Evolutionary conservation across 2,113 vertebrate species (phyloP), one percentile per base, ranked within the genome.

Genomic region (Dunckerocampus dactyliophorus): DNA sequence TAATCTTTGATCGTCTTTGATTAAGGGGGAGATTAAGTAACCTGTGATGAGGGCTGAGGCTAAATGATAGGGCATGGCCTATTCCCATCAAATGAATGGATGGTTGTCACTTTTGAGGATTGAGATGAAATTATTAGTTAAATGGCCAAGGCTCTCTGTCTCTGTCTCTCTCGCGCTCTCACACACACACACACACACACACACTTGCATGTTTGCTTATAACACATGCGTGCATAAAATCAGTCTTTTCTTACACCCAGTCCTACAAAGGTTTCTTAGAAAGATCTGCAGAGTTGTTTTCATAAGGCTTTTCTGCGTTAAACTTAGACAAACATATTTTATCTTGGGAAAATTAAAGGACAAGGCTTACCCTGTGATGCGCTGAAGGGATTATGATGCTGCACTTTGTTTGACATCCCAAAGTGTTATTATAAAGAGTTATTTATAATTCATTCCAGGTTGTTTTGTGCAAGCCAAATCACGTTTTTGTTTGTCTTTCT

Each of bases 1-100:
- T 64, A 75, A 82, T 74, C 39, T 71, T 55, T 65, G 13, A 85
- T 76, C 73, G 67, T 65, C 87, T 88, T 85, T 89, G 85, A 87
- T 88, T 81, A 56, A 3, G 60, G 53, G 49, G 43, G 59, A 54
- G 70, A 62, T 67, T 71, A 82, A 85, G 79, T 79, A 82, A 80
- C 79, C 78, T 52, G 24, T 46, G 66, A 66, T 63, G 62, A 59
- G 37, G 82, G 76, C 75, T 81, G 65, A 19, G 59, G 67, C 80
- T 59, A 85, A 87, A 85, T 85, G 65, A 82, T 54, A 88, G 77
- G 77, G 78, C 80, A 76, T 71, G 74, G 78, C 58, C 49, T 57
- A 53, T 65, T 72, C 62, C 22, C 64, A 77, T 65, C 70, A 76
- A 76, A 74, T 79, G 81, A 85, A 87, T 88, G 82, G 83, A 59